Base-by-base conservation (phyloP, 2,888 invertebrate species). In the Yponomeuta plumbellus region DNA sequence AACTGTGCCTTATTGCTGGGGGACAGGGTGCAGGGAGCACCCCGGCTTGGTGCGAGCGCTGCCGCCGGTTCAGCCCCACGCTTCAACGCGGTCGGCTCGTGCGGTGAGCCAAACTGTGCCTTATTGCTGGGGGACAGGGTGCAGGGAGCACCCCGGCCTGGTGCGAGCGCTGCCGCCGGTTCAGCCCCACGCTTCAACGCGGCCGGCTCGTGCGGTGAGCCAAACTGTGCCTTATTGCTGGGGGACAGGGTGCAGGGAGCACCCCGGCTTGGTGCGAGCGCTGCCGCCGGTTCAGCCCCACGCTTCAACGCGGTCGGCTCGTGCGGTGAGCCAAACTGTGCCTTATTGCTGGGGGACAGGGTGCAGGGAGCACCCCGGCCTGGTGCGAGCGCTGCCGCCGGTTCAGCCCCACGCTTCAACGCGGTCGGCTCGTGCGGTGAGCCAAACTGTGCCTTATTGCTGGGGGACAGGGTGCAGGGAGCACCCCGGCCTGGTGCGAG, bases 401-500 rank as follows among this genome's bases (percentile, higher is more conserved):
- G 73, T 96, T 96, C 80, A 95, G 92, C 13, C 93, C 94, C 20
- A 95, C 95, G 44, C 44, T 2, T 4, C 44, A 44, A 8, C 44
- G 44, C 13, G 44, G 11, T 39, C 21, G 64, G 93, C 26, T 26
- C 26, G 26, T 26, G 26, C 26, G 26, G 26, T 26, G 26, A 26
- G 26, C 26, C 5, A 5, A 4, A 26, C 93, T 75, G 94, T 93
- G 76, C 83, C 62, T 96, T 96, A 44, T 44, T 44, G 44, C 44
- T 5, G 2, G 26, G 5, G 26, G 97, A 91, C 91, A 76, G 91
- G 91, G 20, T 78, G 26, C 5, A 5, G 2, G 5, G 77, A 95
- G 94, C 61, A 97, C 96, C 58, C 97, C 96, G 26, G 96, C 97
- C 0, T 97, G 97, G 97, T 92, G 91, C 76, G 91, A 91, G 20